Base-by-base conservation (phyloP, 2,888 invertebrate species). In the Trissoscelio sp. region DNA sequence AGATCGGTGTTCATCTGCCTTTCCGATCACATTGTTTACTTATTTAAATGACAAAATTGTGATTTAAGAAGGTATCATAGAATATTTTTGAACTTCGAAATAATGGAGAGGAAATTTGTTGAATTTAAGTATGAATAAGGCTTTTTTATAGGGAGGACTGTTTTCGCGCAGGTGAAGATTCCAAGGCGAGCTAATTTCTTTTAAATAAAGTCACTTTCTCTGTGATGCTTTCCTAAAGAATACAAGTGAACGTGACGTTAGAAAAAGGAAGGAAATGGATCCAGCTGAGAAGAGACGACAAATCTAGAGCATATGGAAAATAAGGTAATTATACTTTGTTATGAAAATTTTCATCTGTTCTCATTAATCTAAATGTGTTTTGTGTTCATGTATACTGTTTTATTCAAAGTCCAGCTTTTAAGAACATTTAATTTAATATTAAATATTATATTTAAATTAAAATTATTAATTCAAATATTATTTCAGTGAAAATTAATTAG, bases 11-110 rank as follows among this genome's bases (percentile, higher is more conserved):
- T n/a, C 79, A 79, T 79, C 79, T 79, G 79, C 42, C 60, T 79
- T 66, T 60, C 64, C 58, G 66, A 70, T 18, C 58, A 58, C 3
- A n/a, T n/a, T n/a, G 57, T 67, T 73, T 70, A 57, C 11, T 42
- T 16, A 73, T 58, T 14, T 39, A 73, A 79, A 78, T 51, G 46
- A 72, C 48, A 62, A 70, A 20, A 58, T 66, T 79, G 79, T 39
- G 72, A 72, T 79, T 51, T 51, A n/a, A 22, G 28, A 51, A 14
- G 12, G 28, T n/a, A n/a, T 1, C 18, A 18, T 53, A 12, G 14
- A 14, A 3, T 57, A 18, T 3, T 42, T 44, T 55, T 44, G 31
- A 18, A 12, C 4, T 22, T 14, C 24, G 28, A 7, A 16, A 3
- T 9, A 44, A 42, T 22, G 46, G 48, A 37, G 31, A 34, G 24